Percentiles rank a stretch among this genome's conserved stretches.
These are phyloP conservation scores for Lepidurus packardi DNA, from an alignment of 1,140 invertebrate genomes.

Conservation along the genomic window DNA sequence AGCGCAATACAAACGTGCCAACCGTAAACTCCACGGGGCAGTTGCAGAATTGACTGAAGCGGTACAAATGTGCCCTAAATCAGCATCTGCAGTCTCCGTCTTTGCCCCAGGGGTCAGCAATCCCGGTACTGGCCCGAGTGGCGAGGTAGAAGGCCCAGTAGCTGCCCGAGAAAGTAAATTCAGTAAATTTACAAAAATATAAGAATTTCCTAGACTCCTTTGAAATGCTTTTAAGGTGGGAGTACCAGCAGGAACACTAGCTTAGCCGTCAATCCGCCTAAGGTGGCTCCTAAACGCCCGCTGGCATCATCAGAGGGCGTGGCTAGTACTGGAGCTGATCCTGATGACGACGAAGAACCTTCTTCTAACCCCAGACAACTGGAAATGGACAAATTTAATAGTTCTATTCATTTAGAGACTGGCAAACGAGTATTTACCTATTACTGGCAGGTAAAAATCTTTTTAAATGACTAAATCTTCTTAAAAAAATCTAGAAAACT, in stretches of 20 bases:
- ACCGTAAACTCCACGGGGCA: slow-evolving; percentile 33
- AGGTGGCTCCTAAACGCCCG: background rate
- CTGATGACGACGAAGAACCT: slow-evolving; percentile 37
- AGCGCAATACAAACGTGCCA: slow-evolving; percentile 38
- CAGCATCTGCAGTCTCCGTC: background rate
- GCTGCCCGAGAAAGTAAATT: background rate
- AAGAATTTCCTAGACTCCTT: background rate
- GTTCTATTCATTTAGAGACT: slow-evolving; percentile 43
- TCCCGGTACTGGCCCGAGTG: slow-evolving; percentile 1
- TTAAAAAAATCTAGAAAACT: background rate
- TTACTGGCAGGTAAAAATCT: slow-evolving; percentile 43
- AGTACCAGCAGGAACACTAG: background rate
- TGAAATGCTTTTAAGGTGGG: background rate
- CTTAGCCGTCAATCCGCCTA: background rate
- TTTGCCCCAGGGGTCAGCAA: background rate
- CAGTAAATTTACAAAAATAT: slow-evolving; percentile 24
- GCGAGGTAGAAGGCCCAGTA: background rate
- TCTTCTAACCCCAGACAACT: slow-evolving; percentile 38
- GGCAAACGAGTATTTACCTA: slow-evolving; percentile 45
- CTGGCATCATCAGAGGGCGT: slow-evolving; percentile 27
- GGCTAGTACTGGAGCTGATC: slow-evolving; percentile 32
- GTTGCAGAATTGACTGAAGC: slow-evolving; percentile 32
- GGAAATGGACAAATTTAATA: slow-evolving; percentile 42
- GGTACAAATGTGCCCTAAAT: slow-evolving; percentile 25
- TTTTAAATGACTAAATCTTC: background rate